Percentiles rank a stretch among this genome's conserved stretches.
Evolutionary conservation across 2,797 vertebrate genomes (phyloP).

Genomic region (Synaphobranchus kaupii): DNA sequence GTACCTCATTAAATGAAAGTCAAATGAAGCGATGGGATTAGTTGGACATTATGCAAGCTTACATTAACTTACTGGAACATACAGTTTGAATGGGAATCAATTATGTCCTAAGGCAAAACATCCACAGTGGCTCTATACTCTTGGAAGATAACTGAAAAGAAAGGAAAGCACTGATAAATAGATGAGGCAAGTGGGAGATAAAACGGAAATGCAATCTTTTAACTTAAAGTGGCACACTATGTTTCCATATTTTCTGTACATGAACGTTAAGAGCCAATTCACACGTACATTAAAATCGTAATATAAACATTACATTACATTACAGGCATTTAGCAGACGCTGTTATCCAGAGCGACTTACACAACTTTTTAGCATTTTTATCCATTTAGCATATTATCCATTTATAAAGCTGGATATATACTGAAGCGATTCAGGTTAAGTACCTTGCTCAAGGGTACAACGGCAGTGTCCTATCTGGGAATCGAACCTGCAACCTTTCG

Average conservation of each 20-base stretch:
- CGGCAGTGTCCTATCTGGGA: too few relatives aligned
- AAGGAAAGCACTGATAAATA: not conserved
- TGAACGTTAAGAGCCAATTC: not conserved
- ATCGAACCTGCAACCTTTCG: too few relatives aligned
- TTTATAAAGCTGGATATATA: too few relatives aligned
- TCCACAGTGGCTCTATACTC: not conserved
- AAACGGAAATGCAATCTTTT: not conserved
- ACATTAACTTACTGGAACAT: slow-evolving; percentile 44
- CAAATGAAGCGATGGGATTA: slow-evolving; percentile 11
- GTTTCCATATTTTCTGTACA: not conserved
- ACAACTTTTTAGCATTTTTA: too few relatives aligned
- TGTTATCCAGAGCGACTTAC: too few relatives aligned
- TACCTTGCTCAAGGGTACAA: too few relatives aligned
- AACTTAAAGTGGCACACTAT: not conserved
- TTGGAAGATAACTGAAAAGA: not conserved
- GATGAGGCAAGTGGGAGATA: not conserved
- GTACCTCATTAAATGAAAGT: slow-evolving; percentile 36
- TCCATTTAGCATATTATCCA: too few relatives aligned
- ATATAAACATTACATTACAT: too few relatives aligned
- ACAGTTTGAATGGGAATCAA: slow-evolving; percentile 42
- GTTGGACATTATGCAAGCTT: slow-evolving; percentile 38
- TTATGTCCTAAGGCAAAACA: slow-evolving; percentile 33
- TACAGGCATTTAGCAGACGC: too few relatives aligned
- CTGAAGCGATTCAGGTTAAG: too few relatives aligned
- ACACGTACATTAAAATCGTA: slow-evolving; percentile 19